Base-by-base conservation (phyloP, 2,797 vertebrate genomes). In the Parauchenoglanis ngamensis region DNA sequence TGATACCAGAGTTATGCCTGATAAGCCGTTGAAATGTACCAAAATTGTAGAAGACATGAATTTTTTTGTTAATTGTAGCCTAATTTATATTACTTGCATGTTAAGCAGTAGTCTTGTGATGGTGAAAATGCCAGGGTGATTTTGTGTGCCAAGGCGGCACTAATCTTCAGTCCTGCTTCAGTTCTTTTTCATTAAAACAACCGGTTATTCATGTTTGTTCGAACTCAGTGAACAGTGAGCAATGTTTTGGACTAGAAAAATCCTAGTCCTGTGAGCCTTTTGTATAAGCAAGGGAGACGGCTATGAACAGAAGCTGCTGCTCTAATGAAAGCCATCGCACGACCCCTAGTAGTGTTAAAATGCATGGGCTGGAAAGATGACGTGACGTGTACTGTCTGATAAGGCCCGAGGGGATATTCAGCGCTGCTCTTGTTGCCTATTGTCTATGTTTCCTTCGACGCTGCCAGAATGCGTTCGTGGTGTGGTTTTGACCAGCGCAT, bases 371-470 rank as follows among this genome's bases (percentile, higher is more conserved):
- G 77, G 56, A 79, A 79, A 31, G 31, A 59, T 54, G 49, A 77
- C 15, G 25, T 59, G 77, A 57, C 76, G 31, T 78, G 0, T 31
- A 31, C 10, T 25, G 56, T 40, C 56, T 23, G 77, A 83, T 83
- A 57, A 52, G 31, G 56, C n/a, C 87, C 21, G 56, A 10, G 31
- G 52, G 56, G 86, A 79, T 57, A 35, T 87, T 90, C 86, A 82
- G 65, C 28, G 13, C 35, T 35, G 54, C 40, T 94, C 92, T 90
- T 90, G 44, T 90, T 92, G 93, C 87, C 87, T 56, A 70, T 52
- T 93, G 91, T 90, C 84, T 84, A 72, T n/a, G 86, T 92, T 94
- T 95, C 94, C 94, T 93, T 85, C 85, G 85, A 4, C 61, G 54
- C 88, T 89, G 87, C 88, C 85, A 90, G 81, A 84, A 77, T 84